Evolutionary conservation across 2,113 vertebrate genomes (phyloP), one percentile per base, ranked within the genome.

Genomic region (Gasterosteus nipponicus): DNA sequence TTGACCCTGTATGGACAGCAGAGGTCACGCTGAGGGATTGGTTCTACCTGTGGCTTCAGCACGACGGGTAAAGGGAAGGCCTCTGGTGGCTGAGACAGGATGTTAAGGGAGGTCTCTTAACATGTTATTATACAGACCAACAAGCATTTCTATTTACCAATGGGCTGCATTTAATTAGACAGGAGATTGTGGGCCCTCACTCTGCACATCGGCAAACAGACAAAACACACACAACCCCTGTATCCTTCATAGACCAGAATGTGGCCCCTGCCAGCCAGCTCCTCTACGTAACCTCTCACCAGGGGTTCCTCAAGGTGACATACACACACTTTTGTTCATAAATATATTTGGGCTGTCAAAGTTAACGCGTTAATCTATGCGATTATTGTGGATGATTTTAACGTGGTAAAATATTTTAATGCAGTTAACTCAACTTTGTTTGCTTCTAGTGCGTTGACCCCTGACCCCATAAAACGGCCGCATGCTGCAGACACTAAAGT

Each of bases 1-100:
- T 60, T 73, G 76, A 80, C 35, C 67, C 15, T 31, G 73, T 79
- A 77, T 74, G 80, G 87, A 89, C 88, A 89, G 83, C 7, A 78
- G 80, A 86, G 89, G 88, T 88, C 75, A 76, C 8, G 65, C 35
- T 72, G 89, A 78, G 75, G 81, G 84, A 80, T 69, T 7, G 76
- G 69, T 46, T 81, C 56, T 53, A 82, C 73, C 82, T 81, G 64
- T 75, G 41, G 62, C 77, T 80, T 73, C 46, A 62, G 64, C 72
- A 0, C 9, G 2, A 56, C 33, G 65, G 42, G 26, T 62, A 54
- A 39, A 58, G 44, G 41, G 11, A 69, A 39, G 70, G 60, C 38
- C 68, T 58, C 60, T 6, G 18, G 62, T 22, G 62, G 65, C 61
- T 39, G 10, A 66, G 19, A 56, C 15, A 54, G 77, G 46, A 41